Evolutionary conservation across 2,113 vertebrate species (phyloP), one percentile per base, ranked within the genome.

Genomic region (Abramis brama): DNA sequence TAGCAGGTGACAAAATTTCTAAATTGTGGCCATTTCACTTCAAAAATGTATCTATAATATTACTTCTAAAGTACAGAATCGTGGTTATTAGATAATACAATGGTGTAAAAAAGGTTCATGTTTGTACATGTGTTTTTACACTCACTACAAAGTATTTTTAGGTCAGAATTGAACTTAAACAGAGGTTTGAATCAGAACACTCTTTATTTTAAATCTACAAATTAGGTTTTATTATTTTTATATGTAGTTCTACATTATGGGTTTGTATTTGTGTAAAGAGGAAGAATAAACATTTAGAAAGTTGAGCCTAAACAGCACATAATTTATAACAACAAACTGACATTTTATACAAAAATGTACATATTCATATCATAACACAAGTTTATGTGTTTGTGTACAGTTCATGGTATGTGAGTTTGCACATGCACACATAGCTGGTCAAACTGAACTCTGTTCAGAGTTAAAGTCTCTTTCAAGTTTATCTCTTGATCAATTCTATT

Each of bases 311-410:
- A 66, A 81, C 79, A 47, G 17, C 4, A 81, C 15, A 66, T 45
- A 15, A 25, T 47, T 60, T 62, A 81, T 17, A 47, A 81, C 30
- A 66, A 64, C 39, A 64, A 64, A 21, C n/a, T 47, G 15, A 66
- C 8, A 45, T 62, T 45, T 79, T 79, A 62, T 81, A 66, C 36
- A 81, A n/a, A 76, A 47, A 75, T 64, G 79, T 66, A 66, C 79
- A 81, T 47, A 27, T 80, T 80, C 15, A 47, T n/a, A 64, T 27
- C 21, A 45, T 62, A 27, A 30, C 36, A 80, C 23, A 23, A 10
- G 30, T 30, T 30, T 30, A n/a, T 2, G 19, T 39, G 76, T 64
- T 80, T 47, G 39, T 62, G 36, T 19, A 43, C 57, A 39, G 19
- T 59, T 79, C 15, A 79, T n/a, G 30, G 21, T 45, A 43, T 11